Conservation (phyloP, 2,797 vertebrate genomes). For the Chrysocyon brachyurus region DNA sequence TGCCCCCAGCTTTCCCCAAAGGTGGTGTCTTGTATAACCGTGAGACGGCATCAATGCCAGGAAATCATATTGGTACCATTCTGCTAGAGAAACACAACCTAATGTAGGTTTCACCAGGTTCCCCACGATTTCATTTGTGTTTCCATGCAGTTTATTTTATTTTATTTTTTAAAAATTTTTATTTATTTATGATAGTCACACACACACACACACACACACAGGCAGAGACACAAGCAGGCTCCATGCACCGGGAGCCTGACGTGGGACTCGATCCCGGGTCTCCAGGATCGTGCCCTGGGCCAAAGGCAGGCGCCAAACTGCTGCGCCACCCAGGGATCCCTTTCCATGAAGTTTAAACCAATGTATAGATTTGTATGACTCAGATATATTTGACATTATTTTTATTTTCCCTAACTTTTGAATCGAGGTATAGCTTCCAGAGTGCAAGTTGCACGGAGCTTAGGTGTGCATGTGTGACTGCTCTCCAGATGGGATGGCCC, state of each 20-base stretch:
- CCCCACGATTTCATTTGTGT: neutral
- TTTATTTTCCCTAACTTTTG: neutral
- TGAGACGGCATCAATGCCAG: neutral
- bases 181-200: too few relatives aligned
- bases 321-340: too few relatives aligned
- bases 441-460: neutral
- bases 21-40: rapidly evolving
- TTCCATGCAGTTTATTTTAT: neutral
- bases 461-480: rapidly evolving
- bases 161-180: too few relatives aligned
- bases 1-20: neutral
- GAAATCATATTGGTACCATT: rapidly evolving
- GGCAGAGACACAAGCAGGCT: too few relatives aligned
- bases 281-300: too few relatives aligned
- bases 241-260: too few relatives aligned
- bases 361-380: neutral
- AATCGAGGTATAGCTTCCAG: neutral
- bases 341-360: neutral
- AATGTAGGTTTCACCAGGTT: neutral
- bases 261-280: too few relatives aligned
- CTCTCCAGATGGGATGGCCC: too few relatives aligned
- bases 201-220: too few relatives aligned
- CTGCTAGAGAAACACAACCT: too few relatives aligned
- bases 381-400: neutral
- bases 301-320: too few relatives aligned